These are phyloP conservation scores for Papilio demoleus DNA, from an alignment of 2,888 invertebrate species.

Conservation along the genomic window DNA sequence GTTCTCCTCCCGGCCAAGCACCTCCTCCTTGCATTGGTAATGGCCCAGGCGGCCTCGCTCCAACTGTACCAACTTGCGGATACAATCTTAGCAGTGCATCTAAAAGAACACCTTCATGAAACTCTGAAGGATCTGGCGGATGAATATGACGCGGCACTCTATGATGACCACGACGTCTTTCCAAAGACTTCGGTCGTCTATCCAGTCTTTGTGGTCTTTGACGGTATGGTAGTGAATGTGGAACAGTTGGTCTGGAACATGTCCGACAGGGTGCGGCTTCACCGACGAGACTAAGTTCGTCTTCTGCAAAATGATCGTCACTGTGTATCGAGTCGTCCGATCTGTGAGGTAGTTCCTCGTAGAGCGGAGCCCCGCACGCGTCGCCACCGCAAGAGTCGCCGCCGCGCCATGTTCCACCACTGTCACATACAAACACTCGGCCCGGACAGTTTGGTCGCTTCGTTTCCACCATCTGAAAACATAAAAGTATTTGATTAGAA, in stretches of 20 bases:
- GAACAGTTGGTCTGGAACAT: constrained; percentile 79
- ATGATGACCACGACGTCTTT: constrained; percentile 75
- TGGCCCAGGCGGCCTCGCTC: constrained; percentile 77
- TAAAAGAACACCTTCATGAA: constrained; percentile 91
- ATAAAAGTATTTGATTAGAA: neutral
- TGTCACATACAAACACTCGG: constrained; percentile 88
- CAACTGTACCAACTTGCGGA: constrained; percentile 88
- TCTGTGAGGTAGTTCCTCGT: constrained; percentile 89
- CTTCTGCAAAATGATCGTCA: constrained; percentile 94
- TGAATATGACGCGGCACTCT: constrained; percentile 81
- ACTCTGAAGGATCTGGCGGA: constrained; percentile 89
- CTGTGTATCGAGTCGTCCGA: constrained; percentile 86
- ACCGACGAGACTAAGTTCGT: constrained; percentile 86
- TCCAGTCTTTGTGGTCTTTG: constrained; percentile 84
- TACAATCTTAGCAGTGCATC: constrained; percentile 89
- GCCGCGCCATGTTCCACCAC: constrained; percentile 83
- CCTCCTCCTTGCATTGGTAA: constrained; percentile 84
- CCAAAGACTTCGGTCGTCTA: constrained; percentile 82
- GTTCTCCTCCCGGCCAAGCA: constrained; percentile 87
- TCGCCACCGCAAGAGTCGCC: constrained; percentile 76
- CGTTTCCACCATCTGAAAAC: constrained; percentile 88
- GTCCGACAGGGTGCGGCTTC: constrained; percentile 78
- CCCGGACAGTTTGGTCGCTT: constrained; percentile 84
- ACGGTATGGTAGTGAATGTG: constrained; percentile 81
- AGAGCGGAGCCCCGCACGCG: constrained; percentile 87